phyloP scores from a whole-genome alignment of 1,140 invertebrate species.

The Tyrophagus putrescentiae region DNA sequence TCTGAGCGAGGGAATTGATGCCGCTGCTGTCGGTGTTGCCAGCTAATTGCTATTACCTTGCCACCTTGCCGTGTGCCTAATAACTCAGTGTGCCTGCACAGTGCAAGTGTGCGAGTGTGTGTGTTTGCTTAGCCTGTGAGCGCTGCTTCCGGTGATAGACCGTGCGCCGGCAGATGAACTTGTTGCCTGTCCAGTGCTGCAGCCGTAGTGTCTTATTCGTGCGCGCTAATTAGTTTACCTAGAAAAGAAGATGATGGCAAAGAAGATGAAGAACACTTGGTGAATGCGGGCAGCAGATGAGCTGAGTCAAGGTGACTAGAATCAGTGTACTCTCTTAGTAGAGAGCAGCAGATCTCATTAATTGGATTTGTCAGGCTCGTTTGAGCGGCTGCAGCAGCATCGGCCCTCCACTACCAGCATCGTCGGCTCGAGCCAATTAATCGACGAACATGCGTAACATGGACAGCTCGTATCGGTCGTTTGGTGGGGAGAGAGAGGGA shows the following conservation, averaged over 20 bases:
- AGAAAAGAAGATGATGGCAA: too few relatives aligned
- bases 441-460: conserved; percentile 4
- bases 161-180: conserved; percentile 12
- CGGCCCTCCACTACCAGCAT: neutral
- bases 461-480: neutral
- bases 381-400: neutral
- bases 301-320: too few relatives aligned
- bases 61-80: neutral
- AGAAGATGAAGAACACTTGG: too few relatives aligned
- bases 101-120: too few relatives aligned
- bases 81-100: too few relatives aligned
- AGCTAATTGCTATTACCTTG: neutral
- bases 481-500: too few relatives aligned
- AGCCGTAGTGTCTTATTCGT: neutral
- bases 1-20: too few relatives aligned
- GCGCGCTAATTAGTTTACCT: neutral
- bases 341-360: neutral
- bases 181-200: too few relatives aligned
- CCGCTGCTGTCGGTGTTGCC: too few relatives aligned
- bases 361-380: conserved; percentile 11
- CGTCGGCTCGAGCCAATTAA: conserved; percentile 9
- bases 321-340: too few relatives aligned
- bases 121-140: conserved; percentile 2
- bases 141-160: neutral
- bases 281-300: neutral